phyloP scores from a whole-genome alignment of 1,140 invertebrate species.

The Dolichoris vasculosae region DNA sequence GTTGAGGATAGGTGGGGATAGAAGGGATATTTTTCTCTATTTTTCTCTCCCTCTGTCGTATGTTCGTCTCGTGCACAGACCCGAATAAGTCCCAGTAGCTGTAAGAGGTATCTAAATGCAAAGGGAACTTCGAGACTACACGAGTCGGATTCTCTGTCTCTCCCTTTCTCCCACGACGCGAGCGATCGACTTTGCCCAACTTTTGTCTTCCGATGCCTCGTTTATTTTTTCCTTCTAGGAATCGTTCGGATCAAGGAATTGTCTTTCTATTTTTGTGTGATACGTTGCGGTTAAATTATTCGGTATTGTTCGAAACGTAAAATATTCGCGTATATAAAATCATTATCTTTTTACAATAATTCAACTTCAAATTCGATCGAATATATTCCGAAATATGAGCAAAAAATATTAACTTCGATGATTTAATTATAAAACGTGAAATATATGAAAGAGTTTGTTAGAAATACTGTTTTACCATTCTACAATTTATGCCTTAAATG shows the following conservation, averaged over 20 bases:
- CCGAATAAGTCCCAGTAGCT: conserved; percentile 3
- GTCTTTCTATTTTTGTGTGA: neutral
- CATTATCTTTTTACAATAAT: too few relatives aligned
- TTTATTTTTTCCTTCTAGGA: neutral
- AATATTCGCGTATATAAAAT: too few relatives aligned
- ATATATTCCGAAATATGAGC: neutral
- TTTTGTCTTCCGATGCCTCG: neutral
- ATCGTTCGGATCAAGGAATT: neutral
- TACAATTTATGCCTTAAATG: neutral
- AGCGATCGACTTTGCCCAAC: neutral
- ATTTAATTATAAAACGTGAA: neutral
- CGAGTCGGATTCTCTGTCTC: neutral
- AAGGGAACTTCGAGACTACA: neutral
- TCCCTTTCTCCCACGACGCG: neutral
- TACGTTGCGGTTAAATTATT: too few relatives aligned
- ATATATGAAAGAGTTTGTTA: neutral
- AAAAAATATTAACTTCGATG: neutral
- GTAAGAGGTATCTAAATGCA: neutral
- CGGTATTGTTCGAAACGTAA: too few relatives aligned
- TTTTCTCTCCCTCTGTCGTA: neutral
- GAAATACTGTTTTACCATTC: neutral
- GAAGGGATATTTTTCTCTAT: neutral
- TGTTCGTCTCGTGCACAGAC: neutral
- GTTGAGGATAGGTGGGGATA: neutral
- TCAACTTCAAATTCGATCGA: neutral